These are phyloP conservation scores for Rotaria sp. DNA, from an alignment of 2,888 invertebrate genomes.

Conservation along the genomic window DNA sequence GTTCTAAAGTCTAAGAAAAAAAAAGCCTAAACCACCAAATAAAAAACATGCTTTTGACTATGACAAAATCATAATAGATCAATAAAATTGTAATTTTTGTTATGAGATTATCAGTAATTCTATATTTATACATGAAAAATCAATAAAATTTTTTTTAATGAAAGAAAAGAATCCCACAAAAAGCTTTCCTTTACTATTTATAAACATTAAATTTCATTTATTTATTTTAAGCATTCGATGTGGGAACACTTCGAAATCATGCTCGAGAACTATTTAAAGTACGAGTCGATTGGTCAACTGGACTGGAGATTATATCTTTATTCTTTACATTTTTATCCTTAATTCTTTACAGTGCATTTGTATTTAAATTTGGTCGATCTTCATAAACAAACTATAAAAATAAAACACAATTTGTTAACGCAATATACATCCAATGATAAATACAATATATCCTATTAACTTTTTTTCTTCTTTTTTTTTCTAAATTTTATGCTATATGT, in stretches of 20 bases:
- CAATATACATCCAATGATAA: not conserved
- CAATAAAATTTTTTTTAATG: too few relatives aligned
- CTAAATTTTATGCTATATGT: not conserved
- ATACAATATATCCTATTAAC: not conserved
- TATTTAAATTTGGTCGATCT: slow-evolving; percentile 20
- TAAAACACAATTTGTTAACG: not conserved
- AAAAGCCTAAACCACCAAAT: too few relatives aligned
- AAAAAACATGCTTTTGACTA: too few relatives aligned
- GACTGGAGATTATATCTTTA: not conserved
- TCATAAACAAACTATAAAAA: not conserved
- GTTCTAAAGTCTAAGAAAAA: not conserved
- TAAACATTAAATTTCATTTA: too few relatives aligned
- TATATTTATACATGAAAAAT: not conserved
- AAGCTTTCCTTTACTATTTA: too few relatives aligned
- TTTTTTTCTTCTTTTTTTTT: not conserved
- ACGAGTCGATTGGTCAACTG: slow-evolving; percentile 22
- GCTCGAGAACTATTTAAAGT: not conserved
- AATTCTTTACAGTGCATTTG: not conserved
- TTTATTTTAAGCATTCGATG: not conserved
- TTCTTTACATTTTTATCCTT: not conserved
- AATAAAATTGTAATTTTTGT: not conserved
- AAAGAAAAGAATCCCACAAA: too few relatives aligned
- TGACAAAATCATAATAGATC: too few relatives aligned
- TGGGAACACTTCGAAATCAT: not conserved
- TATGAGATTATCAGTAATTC: not conserved